phyloP scores from a whole-genome alignment of 2,888 invertebrate species.

The Yponomeuta sedellus region DNA sequence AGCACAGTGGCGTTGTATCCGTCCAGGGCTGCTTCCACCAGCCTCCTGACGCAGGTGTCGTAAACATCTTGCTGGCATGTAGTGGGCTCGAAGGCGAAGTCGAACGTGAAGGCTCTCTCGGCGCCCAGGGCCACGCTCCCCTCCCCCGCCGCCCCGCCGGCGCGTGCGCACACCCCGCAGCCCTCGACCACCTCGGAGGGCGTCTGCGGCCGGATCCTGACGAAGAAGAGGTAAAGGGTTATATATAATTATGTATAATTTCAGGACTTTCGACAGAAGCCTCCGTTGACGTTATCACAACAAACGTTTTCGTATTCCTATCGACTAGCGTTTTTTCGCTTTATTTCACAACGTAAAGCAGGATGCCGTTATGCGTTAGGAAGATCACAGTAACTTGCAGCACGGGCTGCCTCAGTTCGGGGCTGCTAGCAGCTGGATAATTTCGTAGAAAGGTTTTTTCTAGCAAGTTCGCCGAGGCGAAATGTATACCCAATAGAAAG shows the following conservation, averaged over 20 bases:
- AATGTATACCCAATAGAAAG: no score
- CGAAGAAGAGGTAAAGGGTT: not conserved
- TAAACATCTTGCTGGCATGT: slow-evolving; percentile 87
- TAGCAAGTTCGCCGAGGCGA: no score
- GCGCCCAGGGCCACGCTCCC: slow-evolving; percentile 94
- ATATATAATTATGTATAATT: not conserved
- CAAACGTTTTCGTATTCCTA: no score
- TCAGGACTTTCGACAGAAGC: not conserved
- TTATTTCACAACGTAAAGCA: no score
- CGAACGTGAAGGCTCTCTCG: slow-evolving; percentile 97
- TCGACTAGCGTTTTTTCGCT: no score
- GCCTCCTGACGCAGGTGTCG: slow-evolving; percentile 86
- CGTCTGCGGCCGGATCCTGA: slow-evolving; percentile 95
- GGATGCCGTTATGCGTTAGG: no score
- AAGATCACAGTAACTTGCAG: no score
- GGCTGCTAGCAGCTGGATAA: no score
- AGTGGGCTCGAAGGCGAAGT: slow-evolving; percentile 93
- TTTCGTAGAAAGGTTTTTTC: no score
- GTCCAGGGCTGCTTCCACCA: slow-evolving; percentile 94
- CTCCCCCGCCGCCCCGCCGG: slow-evolving; percentile 91
- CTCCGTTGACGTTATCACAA: not conserved
- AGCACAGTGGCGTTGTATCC: slow-evolving; percentile 99
- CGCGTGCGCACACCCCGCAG: slow-evolving; percentile 94
- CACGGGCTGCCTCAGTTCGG: no score
- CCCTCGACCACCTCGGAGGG: slow-evolving; percentile 95